Evolutionary conservation across 2,797 vertebrate species (phyloP), one percentile per base, ranked within the genome.

Genomic region (Telmatherina bonti): DNA sequence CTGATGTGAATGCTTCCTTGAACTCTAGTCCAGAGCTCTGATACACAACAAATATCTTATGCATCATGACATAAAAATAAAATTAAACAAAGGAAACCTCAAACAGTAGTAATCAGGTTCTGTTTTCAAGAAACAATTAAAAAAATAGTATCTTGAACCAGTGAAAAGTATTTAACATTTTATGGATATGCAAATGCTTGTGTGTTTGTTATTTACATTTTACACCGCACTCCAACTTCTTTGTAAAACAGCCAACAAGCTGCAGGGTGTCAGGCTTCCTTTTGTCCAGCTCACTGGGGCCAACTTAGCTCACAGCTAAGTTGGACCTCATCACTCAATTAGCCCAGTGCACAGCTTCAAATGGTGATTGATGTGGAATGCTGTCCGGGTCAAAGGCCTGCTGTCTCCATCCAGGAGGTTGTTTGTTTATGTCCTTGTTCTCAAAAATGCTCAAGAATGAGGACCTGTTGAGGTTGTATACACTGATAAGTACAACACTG

Each of bases 281-380:
- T 57, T 67, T 79, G 72, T 81, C 16, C 33, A 33, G 26, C 52
- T 61, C 38, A 7, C 16, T 70, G 58, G 56, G 26, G 35, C 54
- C 53, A 64, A 72, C 62, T 49, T 27, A 54, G 62, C 61, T 79
- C 26, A 43, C 45, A 16, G 68, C 47, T 8, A 1, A 43, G 41
- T 51, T 58, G 70, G 70, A 62, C 68, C 15, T 31, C 64, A 59
- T 60, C 1, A 6, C 70, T 83, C 72, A 85, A 82, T 89, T 88
- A 87, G 67, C 5, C 0, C 70, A 72, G 81, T 52, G 35, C 79
- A 78, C 67, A 62, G 73, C 82, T 76, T 71, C 68, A 81, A 76
- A 87, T 16, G 55, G 52, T 81, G 83, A 76, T 53, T 65, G 75
- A 70, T 69, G 59, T 62, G 70, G 79, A 83, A 85, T 85, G 78